Evolutionary conservation across 1,140 invertebrate genomes (phyloP), one percentile per base, ranked within the genome.

Genomic region (Solen grandis): DNA sequence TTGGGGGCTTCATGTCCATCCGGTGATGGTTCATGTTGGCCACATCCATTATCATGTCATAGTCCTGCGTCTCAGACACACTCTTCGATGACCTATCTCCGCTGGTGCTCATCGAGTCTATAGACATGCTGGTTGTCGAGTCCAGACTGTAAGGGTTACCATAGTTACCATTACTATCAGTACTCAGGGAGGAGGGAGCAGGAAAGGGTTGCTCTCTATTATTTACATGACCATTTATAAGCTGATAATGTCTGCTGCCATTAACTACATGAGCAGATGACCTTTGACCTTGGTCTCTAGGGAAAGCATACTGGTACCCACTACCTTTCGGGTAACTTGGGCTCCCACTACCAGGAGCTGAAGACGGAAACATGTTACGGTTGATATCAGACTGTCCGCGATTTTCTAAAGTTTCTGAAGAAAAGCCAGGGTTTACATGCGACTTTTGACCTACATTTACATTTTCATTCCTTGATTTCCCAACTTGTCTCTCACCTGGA

Each of bases 81-180:
- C 74, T 77, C 59, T 68, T 77, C 31, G 74, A 77, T 22, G 62
- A 66, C 13, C 74, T 46, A 31, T 77, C 74, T 5, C 74, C 74
- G 29, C 74, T 77, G 46, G 72, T 75, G 16, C 62, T 77, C 63
- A 77, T 66, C n/a, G 74, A 77, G 33, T 77, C 74, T 10, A 77
- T 66, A 5, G 74, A 77, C 74, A 77, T 77, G 27, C 74, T 77
- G 14, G 33, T 38, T 1, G 54, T 73, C 27, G 72, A 75, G 35
- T 75, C 72, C 29, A 36, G n/a, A 59, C 69, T 55, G n/a, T 46
- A 52, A 1, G 55, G 13, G 14, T n/a, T n/a, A 4, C 46, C 65
- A 68, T 46, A 68, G 65, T 68, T 5, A 5, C 69, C 54, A 19
- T 57, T 59, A 14, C 36, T 59, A 33, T 72, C 69, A 29, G 36